phyloP scores from a whole-genome alignment of 2,888 invertebrate species.

The Piscicola geometra region DNA sequence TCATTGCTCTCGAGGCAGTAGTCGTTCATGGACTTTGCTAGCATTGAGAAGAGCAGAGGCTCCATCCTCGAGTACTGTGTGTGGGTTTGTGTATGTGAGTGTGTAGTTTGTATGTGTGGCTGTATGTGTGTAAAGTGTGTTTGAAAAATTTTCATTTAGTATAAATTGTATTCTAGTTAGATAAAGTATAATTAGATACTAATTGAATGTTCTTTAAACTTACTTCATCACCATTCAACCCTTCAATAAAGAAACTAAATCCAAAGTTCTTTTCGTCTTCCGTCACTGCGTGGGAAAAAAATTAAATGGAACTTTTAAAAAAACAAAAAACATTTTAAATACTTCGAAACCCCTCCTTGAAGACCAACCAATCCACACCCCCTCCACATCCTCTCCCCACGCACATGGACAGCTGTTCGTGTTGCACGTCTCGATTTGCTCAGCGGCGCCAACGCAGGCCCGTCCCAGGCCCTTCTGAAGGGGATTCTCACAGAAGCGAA shows the following conservation, averaged over 20 bases:
- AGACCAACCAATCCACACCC: no score
- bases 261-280: constrained; percentile 25
- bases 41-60: constrained; percentile 6
- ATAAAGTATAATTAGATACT: no score
- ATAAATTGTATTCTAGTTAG: no score
- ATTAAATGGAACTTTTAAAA: no score
- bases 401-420: constrained; percentile 30
- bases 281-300: constrained; percentile 1
- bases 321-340: no score
- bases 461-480: constrained; percentile 33
- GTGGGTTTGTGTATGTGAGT: neutral
- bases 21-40: constrained; percentile 23
- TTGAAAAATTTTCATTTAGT: no score
- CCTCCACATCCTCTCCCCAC: no score
- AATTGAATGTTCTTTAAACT: no score
- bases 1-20: constrained; percentile 19
- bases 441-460: constrained; percentile 32
- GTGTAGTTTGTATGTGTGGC: neutral
- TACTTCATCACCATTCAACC: neutral
- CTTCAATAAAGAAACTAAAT: neutral
- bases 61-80: constrained; percentile 20
- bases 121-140: neutral
- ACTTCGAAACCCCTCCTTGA: no score
- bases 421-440: constrained; percentile 35
- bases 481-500: constrained; percentile 34